phyloP scores from a whole-genome alignment of 2,797 vertebrate genomes.

The Nasua narica region DNA sequence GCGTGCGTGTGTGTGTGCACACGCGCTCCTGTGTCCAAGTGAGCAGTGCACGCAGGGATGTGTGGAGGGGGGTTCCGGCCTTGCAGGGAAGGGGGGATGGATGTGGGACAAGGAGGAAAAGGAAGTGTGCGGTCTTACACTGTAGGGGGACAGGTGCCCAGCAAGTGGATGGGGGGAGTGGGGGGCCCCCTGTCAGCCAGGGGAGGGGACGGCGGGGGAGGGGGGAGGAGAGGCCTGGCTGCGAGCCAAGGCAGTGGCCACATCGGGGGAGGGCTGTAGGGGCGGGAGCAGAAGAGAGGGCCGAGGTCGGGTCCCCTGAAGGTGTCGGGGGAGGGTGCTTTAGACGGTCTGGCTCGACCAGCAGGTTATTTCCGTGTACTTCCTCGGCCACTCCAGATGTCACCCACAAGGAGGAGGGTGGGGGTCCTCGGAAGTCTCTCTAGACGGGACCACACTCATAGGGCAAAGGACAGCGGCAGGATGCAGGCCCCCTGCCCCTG shows the following conservation, averaged over 20 bases:
- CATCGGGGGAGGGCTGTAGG: background rate
- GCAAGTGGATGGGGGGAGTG: background rate
- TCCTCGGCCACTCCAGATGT: rapidly evolving
- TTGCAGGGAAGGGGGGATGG: background rate
- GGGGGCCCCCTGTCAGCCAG: background rate
- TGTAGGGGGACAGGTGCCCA: background rate
- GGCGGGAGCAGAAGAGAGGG: background rate
- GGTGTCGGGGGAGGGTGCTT: background rate
- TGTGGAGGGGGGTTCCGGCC: background rate
- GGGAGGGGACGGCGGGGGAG: background rate
- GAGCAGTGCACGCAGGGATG: background rate
- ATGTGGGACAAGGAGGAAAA: background rate
- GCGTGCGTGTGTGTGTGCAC: rapidly evolving
- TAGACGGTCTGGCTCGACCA: background rate
- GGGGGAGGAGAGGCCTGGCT: background rate
- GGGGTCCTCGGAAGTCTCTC: background rate
- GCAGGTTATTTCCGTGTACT: rapidly evolving
- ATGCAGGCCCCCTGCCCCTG: background rate
- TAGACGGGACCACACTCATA: rapidly evolving
- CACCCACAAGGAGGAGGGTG: background rate
- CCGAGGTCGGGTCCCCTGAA: rapidly evolving
- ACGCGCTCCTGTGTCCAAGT: background rate
- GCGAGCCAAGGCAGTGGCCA: background rate
- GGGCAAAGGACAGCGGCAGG: background rate
- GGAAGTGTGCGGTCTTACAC: no score